Evolutionary conservation across 2,113 vertebrate species (phyloP), one percentile per base, ranked within the genome.

Genomic region (Zosterops lateralis): DNA sequence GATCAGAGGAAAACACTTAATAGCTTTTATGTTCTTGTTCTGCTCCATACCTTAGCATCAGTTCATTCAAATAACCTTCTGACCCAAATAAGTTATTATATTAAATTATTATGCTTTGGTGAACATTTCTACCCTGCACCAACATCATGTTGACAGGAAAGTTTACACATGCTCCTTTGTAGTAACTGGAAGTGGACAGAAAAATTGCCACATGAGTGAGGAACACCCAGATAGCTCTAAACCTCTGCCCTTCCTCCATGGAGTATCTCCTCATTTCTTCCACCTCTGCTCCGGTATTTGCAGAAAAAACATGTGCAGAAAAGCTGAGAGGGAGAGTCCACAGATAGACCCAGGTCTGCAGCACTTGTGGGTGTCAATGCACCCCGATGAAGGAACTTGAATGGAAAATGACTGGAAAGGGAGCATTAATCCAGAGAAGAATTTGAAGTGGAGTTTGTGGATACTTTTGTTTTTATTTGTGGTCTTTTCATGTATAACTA

Each of bases 1-100:
- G 50, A 87, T 84, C 87, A 92, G 79, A 95, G 45, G 28, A 91
- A 48, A 95, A 65, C 48, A 74, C n/a, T 86, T 73, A 68, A 42
- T 65, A 91, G 67, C 36, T 61, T 90, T 91, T 93, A 45, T 72
- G 25, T 53, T 67, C 81, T 91, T 68, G 4, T 85, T 87, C 58
- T 85, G 62, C 67, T 90, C 66, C 15, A 6, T 87, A 89, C 31
- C 58, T 68, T 79, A 36, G 25, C 64, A 45, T 74, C 77, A 57
- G 15, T 79, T 84, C 29, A 48, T 87, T 87, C 87, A 78, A 89
- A 73, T 72, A 68, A 75, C 28, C 40, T 64, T 93, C 60, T 85
- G 66, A 48, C 47, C 50, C 45, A 78, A 79, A 45, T 20, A 61
- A 83, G 50, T 76, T 79, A 13, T 20, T 74, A 21, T 36, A 76